Base-by-base conservation (phyloP, 2,113 vertebrate species). In the Serilophus lunatus region DNA sequence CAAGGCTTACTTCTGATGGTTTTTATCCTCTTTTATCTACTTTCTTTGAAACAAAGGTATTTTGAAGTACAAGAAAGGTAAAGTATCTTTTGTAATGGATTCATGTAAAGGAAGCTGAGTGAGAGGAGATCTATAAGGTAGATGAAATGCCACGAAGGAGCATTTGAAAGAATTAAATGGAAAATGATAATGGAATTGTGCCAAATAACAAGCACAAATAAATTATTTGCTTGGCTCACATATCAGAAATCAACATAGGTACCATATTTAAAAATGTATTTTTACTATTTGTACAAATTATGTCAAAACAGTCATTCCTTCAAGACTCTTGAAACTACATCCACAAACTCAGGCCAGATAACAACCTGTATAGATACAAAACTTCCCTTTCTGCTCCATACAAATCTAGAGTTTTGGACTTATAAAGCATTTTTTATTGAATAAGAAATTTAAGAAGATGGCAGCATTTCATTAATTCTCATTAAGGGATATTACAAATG, bases 61-160 rank as follows among this genome's bases (percentile, higher is more conserved):
- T 97, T 96, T 96, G 95, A 96, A 96, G 78, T 68, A 50, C 87
- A 83, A 95, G 95, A 86, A 57, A 97, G 94, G 91, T 86, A 78
- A 74, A 88, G 18, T 65, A 88, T 89, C 81, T 97, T 88, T 95
- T 90, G 71, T 92, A 92, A 90, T 1, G 4, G 53, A 66, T 83
- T 89, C 28, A 60, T 69, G 69, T 76, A 86, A 95, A 93, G 19
- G 78, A 65, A 92, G 33, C 33, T 26, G 54, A 88, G 42, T 57
- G 74, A 94, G 24, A 81, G 38, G 53, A 47, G 45, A 76, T 78
- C 44, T 89, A 1, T 70, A 50, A 76, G 20, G 70, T 19, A 81
- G 76, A 76, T 14, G 63, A 94, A 94, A 88, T 90, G 35, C 16
- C 63, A 35, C 47, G 85, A 45, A 90, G 54, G 12, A 88, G 8